Percentiles rank a stretch among this genome's conserved stretches.
phyloP scores from a whole-genome alignment of 2,888 invertebrate genomes.

The Trilocha varians region DNA sequence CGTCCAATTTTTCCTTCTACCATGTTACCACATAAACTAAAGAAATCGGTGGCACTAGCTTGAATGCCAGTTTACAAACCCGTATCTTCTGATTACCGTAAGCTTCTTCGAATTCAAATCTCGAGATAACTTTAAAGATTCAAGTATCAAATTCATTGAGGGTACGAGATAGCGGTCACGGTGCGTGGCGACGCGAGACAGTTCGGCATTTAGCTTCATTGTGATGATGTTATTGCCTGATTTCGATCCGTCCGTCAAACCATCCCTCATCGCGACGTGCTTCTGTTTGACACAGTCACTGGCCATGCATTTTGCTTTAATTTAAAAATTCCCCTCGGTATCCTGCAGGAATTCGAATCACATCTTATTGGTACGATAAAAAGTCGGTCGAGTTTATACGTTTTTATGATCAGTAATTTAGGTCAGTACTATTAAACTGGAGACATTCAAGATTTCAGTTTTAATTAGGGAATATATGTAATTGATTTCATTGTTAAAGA shows the following conservation, averaged over 20 bases:
- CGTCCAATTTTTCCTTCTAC: no score
- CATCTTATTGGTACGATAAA: not conserved
- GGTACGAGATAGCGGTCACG: conserved; percentile 32
- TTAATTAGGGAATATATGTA: no score
- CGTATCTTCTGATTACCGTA: no score
- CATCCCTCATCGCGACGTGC: conserved; percentile 38
- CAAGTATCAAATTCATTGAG: conserved; percentile 43
- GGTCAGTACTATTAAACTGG: not conserved
- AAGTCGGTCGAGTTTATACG: not conserved
- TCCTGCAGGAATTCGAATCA: not conserved
- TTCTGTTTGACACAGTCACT: conserved; percentile 27
- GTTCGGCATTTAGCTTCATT: conserved; percentile 64
- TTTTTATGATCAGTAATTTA: not conserved
- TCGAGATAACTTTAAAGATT: not conserved
- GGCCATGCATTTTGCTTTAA: conserved; percentile 6
- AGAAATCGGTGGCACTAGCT: no score
- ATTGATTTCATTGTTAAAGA: no score
- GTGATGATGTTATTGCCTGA: conserved; percentile 60
- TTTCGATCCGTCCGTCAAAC: conserved; percentile 44
- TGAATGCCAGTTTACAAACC: no score
- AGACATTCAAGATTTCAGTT: not conserved
- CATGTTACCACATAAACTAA: no score
- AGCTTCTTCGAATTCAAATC: no score
- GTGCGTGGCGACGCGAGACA: conserved; percentile 56
- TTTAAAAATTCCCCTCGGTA: conserved; percentile 6